Evolutionary conservation across 1,140 invertebrate species (phyloP).

Genomic region (Tetranychus cinnabarinus): DNA sequence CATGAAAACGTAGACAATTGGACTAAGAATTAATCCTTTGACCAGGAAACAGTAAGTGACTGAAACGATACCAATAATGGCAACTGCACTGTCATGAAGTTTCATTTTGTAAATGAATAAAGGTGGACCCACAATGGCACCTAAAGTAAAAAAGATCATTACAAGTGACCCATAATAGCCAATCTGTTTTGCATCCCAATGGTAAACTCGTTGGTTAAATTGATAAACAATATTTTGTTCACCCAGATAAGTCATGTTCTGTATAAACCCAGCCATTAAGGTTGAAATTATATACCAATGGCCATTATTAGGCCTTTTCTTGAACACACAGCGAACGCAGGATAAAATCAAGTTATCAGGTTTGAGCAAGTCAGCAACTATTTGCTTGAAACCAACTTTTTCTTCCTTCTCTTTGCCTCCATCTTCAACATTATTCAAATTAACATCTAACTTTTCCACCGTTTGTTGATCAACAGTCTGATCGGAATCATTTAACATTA

Average conservation of each 20-base stretch:
- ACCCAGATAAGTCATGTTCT: background rate
- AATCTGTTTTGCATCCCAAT: background rate
- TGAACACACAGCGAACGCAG: background rate
- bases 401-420: too few relatives aligned
- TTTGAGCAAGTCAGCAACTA: too few relatives aligned
- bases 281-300: background rate
- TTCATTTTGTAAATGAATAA: background rate
- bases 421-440: too few relatives aligned
- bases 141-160: background rate
- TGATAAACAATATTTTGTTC: slow-evolving; percentile 1
- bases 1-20: background rate
- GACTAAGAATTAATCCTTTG: background rate
- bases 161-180: background rate
- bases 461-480: too few relatives aligned
- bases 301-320: background rate
- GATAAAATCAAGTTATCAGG: background rate
- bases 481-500: background rate
- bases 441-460: too few relatives aligned
- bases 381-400: too few relatives aligned
- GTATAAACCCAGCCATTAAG: background rate
- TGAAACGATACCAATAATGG: background rate
- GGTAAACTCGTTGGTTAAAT: slow-evolving; percentile 5
- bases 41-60: background rate
- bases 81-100: too few relatives aligned
- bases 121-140: background rate